Evolutionary conservation across 1,140 invertebrate genomes (phyloP), one percentile per base, ranked within the genome.

Genomic region (Hirudo medicinalis): DNA sequence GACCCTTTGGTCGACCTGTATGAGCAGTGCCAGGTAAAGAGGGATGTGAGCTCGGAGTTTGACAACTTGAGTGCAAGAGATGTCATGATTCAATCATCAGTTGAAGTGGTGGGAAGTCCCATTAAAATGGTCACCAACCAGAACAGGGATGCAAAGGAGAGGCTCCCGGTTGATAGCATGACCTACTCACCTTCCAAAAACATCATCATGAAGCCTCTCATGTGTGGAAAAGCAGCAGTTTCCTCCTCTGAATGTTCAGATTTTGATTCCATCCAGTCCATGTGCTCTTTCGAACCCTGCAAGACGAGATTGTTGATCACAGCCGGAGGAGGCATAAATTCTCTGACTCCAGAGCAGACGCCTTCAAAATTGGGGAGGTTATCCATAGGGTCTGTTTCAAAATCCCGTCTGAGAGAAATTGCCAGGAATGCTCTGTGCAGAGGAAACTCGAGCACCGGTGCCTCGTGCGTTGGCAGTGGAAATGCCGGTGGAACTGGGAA

Each of bases 1-100:
- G 76, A 77, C 8, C 72, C 25, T 25, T 76, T 77, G 22, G 67
- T 78, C 19, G 76, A 78, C 40, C 53, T 60, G 40, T 71, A 63
- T 22, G 67, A 69, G 15, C 63, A 32, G 27, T 25, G 57, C 11
- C 57, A 57, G 20, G 20, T 25, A 5, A 57, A 57, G 20, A 57
- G 19, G 13, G 29, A 63, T 6, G 57, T 25, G 11, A 20, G 57
- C 19, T 25, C 57, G 29, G 36, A 22, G 27, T 40, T 32, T 8
- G 57, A 63, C 29, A 20, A 63, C 11, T 11, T n/a, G 22, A 63
- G 57, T 15, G 57, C 20, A 0, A 63, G 13, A n/a, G 57, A 63
- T n/a, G 29, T 63, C 29, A n/a, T 63, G 13, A 63, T 63, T 1
- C 13, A n/a, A 22, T 63, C 57, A 11, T 25, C 13, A 3, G 29